Percentiles rank a stretch among this genome's conserved stretches.
Conservation (phyloP, 2,888 invertebrate species). For the Ectropis crepuscularia region DNA sequence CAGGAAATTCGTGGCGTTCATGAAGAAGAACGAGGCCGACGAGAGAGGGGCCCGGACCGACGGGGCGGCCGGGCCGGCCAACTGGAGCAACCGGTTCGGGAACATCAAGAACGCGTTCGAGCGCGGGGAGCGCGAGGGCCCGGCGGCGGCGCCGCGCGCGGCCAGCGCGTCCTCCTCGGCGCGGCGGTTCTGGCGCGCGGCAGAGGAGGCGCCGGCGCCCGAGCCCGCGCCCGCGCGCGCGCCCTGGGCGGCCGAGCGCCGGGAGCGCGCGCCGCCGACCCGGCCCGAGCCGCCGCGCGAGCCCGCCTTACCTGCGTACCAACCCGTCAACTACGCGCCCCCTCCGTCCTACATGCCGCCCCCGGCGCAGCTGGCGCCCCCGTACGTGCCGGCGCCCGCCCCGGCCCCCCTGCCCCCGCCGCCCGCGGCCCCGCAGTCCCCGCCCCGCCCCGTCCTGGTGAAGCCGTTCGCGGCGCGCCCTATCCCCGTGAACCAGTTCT, state of each 20-base stretch:
- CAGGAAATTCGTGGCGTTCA: slow-evolving; percentile 92
- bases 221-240: slow-evolving; percentile 63
- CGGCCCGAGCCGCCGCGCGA: slow-evolving; percentile 15
- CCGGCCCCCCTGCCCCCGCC: slow-evolving; percentile 38
- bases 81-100: slow-evolving; percentile 93
- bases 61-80: slow-evolving; percentile 67
- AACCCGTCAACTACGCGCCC: slow-evolving; percentile 14
- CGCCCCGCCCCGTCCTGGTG: slow-evolving; percentile 60
- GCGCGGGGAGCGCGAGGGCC: slow-evolving; percentile 71
- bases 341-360: slow-evolving; percentile 13
- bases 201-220: slow-evolving; percentile 83
- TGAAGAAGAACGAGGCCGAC: slow-evolving; percentile 87
- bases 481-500: slow-evolving; percentile 88
- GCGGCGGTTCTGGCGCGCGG: slow-evolving; percentile 86
- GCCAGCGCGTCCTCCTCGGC: slow-evolving; percentile 81
- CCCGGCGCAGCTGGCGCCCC: slow-evolving; percentile 31
- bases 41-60: slow-evolving; percentile 44
- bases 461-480: slow-evolving; percentile 84
- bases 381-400: slow-evolving; percentile 21
- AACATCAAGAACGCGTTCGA: slow-evolving; percentile 94
- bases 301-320: slow-evolving; percentile 16
- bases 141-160: slow-evolving; percentile 78
- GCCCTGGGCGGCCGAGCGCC: slow-evolving; percentile 39
- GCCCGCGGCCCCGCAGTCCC: slow-evolving; percentile 57
- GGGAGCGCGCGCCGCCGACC: slow-evolving; percentile 26